Percentiles rank a stretch among this genome's conserved stretches.
These are phyloP conservation scores for Uropsilus gracilis DNA, from an alignment of 2,113 vertebrate species.

Conservation along the genomic window DNA sequence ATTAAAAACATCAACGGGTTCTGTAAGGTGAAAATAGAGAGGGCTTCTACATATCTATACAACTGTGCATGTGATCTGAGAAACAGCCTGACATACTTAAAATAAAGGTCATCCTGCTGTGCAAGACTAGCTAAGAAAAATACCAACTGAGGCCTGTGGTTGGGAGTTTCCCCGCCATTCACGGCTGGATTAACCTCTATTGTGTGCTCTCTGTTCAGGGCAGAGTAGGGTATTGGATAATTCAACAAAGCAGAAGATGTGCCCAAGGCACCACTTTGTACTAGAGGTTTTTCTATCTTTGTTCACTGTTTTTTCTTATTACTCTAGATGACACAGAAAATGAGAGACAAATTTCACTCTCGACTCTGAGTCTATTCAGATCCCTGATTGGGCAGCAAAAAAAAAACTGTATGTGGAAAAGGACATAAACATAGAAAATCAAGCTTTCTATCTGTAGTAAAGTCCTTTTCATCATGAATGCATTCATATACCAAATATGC, in stretches of 20 bases:
- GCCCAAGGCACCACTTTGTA: slow-evolving; percentile 36
- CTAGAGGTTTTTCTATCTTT: neutral
- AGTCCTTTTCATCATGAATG: slow-evolving; percentile 59
- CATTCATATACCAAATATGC: slow-evolving; percentile 54
- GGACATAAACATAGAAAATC: slow-evolving; percentile 61
- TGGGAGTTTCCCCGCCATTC: slow-evolving; percentile 52
- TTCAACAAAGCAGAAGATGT: slow-evolving; percentile 53
- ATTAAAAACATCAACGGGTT: neutral
- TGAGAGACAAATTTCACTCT: slow-evolving; percentile 51
- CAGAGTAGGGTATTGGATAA: slow-evolving; percentile 39
- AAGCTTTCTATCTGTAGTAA: slow-evolving; percentile 57
- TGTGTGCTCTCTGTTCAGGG: neutral
- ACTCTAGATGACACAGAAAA: slow-evolving; percentile 59
- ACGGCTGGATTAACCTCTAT: slow-evolving; percentile 33
- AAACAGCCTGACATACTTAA: slow-evolving; percentile 7
- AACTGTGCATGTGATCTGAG: slow-evolving; percentile 56
- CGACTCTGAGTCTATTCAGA: slow-evolving; percentile 41
- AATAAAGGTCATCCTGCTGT: slow-evolving; percentile 53
- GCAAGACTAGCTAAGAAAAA: slow-evolving; percentile 55
- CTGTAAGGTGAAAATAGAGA: neutral
- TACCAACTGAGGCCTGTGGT: neutral
- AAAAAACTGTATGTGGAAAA: slow-evolving; percentile 56
- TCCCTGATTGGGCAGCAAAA: neutral
- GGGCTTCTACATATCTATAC: neutral
- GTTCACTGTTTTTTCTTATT: slow-evolving; percentile 43